Conservation (phyloP, 2,797 vertebrate species). For the Emydoidea blandingii region DNA sequence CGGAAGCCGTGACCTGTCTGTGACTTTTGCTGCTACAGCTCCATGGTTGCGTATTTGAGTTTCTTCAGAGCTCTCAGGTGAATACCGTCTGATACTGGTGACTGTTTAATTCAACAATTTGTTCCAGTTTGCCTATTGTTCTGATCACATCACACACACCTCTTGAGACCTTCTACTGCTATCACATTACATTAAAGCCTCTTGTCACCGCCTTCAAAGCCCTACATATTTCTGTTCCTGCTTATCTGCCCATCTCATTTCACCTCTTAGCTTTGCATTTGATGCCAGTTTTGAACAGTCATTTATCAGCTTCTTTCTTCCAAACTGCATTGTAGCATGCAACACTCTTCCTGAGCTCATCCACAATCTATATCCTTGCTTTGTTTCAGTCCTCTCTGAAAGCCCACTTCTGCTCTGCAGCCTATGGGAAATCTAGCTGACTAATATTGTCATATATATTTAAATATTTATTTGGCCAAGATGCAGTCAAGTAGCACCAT, state of each 20-base stretch:
- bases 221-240: background rate
- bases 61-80: background rate
- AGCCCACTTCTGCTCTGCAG: conserved; percentile 11
- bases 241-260: background rate
- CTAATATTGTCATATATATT: conserved; percentile 26
- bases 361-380: background rate
- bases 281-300: background rate
- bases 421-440: conserved; percentile 7
- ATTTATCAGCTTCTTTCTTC: background rate
- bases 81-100: background rate
- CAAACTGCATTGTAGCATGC: background rate
- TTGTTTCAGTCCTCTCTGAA: conserved; percentile 41
- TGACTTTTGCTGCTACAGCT: too few species aligned
- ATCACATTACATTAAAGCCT: background rate
- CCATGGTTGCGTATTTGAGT: background rate
- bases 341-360: background rate
- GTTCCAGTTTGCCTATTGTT: background rate
- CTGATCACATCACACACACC: conserved; percentile 8
- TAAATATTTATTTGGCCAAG: conserved; percentile 17
- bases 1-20: too few species aligned
- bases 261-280: background rate
- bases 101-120: background rate
- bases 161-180: conserved; percentile 2
- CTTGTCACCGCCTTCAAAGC: background rate
- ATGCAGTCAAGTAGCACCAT: conserved; percentile 7